Percentiles rank a stretch among this genome's conserved stretches.
Evolutionary conservation across 2,797 vertebrate genomes (phyloP).

Genomic region (Macropus fuliginosus): DNA sequence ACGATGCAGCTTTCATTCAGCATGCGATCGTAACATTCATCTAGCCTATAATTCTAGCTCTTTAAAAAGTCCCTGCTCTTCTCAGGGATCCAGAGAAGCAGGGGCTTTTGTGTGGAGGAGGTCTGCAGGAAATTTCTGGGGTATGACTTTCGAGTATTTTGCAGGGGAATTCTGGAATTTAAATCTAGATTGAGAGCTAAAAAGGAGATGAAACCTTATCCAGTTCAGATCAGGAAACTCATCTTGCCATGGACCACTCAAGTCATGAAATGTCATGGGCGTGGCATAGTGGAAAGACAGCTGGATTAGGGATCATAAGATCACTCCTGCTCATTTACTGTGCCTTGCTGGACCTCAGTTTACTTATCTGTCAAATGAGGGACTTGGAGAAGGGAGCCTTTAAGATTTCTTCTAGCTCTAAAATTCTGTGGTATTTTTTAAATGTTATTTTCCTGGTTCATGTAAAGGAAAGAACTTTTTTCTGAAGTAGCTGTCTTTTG

Average conservation of each 20-base stretch:
- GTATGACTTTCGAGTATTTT: conserved; percentile 46
- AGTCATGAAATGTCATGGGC: neutral
- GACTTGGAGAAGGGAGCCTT: neutral
- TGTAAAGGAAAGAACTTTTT: neutral
- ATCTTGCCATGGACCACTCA: neutral
- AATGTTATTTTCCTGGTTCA: neutral
- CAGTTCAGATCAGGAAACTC: conserved; percentile 19
- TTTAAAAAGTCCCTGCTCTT: neutral
- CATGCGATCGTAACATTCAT: neutral
- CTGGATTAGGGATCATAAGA: neutral
- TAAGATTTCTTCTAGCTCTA: neutral
- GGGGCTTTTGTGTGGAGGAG: neutral
- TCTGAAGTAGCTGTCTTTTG: neutral
- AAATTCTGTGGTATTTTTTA: neutral
- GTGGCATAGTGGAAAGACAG: neutral
- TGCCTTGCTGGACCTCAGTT: neutral
- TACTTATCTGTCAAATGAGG: neutral
- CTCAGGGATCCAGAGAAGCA: conserved; percentile 30
- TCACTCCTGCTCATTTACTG: neutral
- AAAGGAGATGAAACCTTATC: conserved; percentile 6
- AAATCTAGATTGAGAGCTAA: neutral
- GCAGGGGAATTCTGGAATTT: conserved; percentile 51
- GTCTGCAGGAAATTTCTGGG: conserved; percentile 38
- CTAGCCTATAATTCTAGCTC: neutral
- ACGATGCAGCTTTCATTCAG: neutral